phyloP scores from a whole-genome alignment of 2,797 vertebrate genomes.

The Hafferia zeledoni region DNA sequence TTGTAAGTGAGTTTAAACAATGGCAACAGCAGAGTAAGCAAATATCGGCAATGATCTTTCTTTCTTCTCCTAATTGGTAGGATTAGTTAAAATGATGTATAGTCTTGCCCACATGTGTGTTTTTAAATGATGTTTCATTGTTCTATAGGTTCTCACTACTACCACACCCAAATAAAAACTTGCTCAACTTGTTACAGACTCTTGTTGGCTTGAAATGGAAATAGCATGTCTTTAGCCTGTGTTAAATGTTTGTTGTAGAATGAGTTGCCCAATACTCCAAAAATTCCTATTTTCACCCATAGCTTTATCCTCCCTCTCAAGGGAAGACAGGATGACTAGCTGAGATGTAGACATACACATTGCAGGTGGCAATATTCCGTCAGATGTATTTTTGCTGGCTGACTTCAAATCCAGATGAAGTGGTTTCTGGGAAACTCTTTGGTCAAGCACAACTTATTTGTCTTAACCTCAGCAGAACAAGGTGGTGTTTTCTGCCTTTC shows the following conservation, averaged over 20 bases:
- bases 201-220: background rate
- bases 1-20: background rate
- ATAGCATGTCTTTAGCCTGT: fast-evolving
- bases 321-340: background rate
- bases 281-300: background rate
- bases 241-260: background rate
- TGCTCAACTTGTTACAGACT: background rate
- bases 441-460: background rate
- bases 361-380: background rate
- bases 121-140: background rate
- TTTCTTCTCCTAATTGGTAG: background rate
- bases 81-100: background rate
- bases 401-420: background rate
- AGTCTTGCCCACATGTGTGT: background rate
- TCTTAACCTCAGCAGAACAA: background rate
- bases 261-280: background rate
- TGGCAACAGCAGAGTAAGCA: background rate
- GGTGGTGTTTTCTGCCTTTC: background rate
- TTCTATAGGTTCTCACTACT: background rate
- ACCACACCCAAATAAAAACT: background rate
- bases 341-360: background rate
- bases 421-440: background rate
- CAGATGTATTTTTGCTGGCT: background rate
- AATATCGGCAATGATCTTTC: background rate
- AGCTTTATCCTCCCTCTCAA: background rate